These are phyloP conservation scores for Neelides folsomi DNA, from an alignment of 2,888 invertebrate species.

Conservation along the genomic window DNA sequence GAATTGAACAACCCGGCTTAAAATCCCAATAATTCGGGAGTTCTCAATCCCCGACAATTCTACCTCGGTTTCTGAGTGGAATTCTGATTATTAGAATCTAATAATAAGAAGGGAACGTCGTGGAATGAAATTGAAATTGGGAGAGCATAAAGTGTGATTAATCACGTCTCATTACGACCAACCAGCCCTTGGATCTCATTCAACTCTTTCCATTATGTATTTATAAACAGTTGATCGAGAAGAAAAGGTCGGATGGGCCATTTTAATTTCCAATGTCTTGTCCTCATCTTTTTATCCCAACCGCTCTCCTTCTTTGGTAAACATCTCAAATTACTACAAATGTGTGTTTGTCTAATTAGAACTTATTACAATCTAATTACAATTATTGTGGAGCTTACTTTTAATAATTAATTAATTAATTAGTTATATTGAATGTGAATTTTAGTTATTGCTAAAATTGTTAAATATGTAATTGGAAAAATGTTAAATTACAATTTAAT, in stretches of 20 bases:
- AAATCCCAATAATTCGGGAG: conserved; percentile 1
- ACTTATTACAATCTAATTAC: too few relatives aligned
- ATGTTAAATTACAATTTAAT: conserved; percentile 4
- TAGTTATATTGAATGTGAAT: too few relatives aligned
- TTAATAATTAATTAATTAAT: too few relatives aligned
- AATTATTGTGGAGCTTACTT: too few relatives aligned
- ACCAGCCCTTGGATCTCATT: conserved; percentile 24
- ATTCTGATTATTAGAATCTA: conserved; percentile 26
- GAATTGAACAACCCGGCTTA: too few relatives aligned
- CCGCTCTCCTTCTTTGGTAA: too few relatives aligned
- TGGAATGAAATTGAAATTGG: conserved; percentile 8
- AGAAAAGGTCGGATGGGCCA: neutral
- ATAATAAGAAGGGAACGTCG: conserved; percentile 9
- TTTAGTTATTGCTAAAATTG: too few relatives aligned
- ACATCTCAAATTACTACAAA: neutral
- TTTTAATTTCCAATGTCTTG: neutral
- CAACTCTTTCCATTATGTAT: conserved; percentile 12
- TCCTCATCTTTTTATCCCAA: too few relatives aligned
- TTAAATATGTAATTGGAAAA: too few relatives aligned
- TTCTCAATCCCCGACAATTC: conserved; percentile 24
- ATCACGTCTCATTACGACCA: conserved; percentile 23
- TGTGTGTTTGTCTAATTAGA: too few relatives aligned
- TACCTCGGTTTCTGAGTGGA: neutral
- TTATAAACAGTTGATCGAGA: neutral
- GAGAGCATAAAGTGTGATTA: conserved; percentile 26